Evolutionary conservation across 2,113 vertebrate genomes (phyloP), one percentile per base, ranked within the genome.

Genomic region (Spea bombifrons): DNA sequence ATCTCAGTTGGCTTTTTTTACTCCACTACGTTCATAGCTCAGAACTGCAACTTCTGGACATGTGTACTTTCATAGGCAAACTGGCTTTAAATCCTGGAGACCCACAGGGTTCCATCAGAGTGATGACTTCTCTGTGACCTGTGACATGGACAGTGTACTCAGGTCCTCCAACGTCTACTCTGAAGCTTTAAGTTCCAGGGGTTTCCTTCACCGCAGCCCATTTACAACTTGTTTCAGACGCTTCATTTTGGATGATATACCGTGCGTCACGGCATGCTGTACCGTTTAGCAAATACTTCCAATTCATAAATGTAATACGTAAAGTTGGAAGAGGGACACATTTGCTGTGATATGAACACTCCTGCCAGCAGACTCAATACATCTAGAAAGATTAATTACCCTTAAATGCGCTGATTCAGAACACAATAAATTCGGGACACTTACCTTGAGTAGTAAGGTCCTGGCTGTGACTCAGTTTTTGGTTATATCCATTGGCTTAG

Each of bases 381-480:
- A 80, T 73, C 47, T 57, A 9, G 50, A 17, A 12, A 66, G 70
- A 80, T 80, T 57, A 59, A 80, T 73, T 80, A 44, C 63, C 30
- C 4, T 47, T 48, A 12, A n/a, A 80, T 73, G 45, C 66, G 77
- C 77, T 80, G 77, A 80, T 63, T 66, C 52, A 67, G 70, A 53
- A 73, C 64, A 53, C 73, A 80, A 80, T 80, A 80, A 80, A 73
- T 80, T 67, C 59, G 50, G 47, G 48, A 66, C 63, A 73, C 66
- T 72, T 73, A 65, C 71, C 73, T 53, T 49, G 48, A 52, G 47
- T 67, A 45, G 13, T 10, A 15, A 30, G 30, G 65, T 68, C 44
- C 55, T 49, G 66, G 45, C 53, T 61, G 66, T 7, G 52, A 15
- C 45, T 49, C 30, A 45, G 46, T 5, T 61, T 77, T 63, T 70